A percentile compares a stretch with the other conserved stretches of the same genome.
phyloP scores from a whole-genome alignment of 2,113 vertebrate species.

The Chunga burmeisteri region DNA sequence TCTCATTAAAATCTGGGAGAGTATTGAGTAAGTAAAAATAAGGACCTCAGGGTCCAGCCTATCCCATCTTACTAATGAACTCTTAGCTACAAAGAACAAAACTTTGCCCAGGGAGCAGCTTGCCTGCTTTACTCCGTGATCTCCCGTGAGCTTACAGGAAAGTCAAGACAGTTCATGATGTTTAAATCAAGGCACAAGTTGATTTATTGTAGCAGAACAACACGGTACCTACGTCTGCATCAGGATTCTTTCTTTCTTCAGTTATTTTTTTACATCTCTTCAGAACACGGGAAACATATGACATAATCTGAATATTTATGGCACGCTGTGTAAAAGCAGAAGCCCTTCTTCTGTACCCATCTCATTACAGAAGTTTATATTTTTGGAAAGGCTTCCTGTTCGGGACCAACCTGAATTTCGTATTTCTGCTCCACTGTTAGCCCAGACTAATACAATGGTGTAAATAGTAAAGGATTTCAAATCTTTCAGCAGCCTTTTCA shows the following conservation, averaged over 20 bases:
- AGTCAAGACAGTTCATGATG: neutral
- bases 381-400: neutral
- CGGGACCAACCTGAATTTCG: neutral
- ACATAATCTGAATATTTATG: slow-evolving; percentile 53
- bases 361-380: slow-evolving; percentile 13
- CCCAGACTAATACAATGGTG: neutral
- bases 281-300: slow-evolving; percentile 35
- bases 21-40: slow-evolving; percentile 2
- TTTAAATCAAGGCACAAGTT: neutral
- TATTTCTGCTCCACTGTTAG: neutral
- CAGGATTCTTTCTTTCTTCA: neutral
- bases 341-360: slow-evolving; percentile 18
- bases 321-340: slow-evolving; percentile 31
- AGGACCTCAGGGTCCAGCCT: neutral
- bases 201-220: neutral
- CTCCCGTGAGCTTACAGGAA: neutral
- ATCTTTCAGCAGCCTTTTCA: slow-evolving; percentile 31
- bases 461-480: neutral
- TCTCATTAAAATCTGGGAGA: slow-evolving; percentile 21
- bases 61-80: neutral
- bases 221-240: neutral
- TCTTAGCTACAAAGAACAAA: neutral
- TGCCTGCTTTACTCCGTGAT: neutral
- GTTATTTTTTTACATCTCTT: neutral
- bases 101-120: neutral